Evolutionary conservation across 2,113 vertebrate genomes (phyloP), one percentile per base, ranked within the genome.

Genomic region (Glaucomys volans): DNA sequence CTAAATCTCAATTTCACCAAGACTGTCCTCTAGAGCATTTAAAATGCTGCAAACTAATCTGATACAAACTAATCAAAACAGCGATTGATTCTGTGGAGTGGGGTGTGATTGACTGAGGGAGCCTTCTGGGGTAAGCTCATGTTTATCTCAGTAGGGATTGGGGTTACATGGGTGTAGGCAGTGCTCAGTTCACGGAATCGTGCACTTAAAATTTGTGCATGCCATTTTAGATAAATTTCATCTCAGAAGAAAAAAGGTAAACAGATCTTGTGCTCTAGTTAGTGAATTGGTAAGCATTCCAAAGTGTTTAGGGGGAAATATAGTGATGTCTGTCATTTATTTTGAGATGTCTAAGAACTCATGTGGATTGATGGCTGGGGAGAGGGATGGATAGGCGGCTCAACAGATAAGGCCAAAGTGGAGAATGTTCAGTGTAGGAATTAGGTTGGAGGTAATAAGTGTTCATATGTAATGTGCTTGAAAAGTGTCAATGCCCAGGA

Each of bases 171-270:
- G 50, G 47, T 0, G 0, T n/a, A 67, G 11, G 62, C 40, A 81
- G 13, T 30, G 62, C 35, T 62, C 66, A 77, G 64, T 30, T 47
- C 44, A 22, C 72, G 47, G 74, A 76, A 69, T 42, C 42, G n/a
- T 42, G 20, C 54, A 64, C 3, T 91, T 82, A 50, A 92, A 11
- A 44, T 82, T 71, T 86, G 17, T 75, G 8, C n/a, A 37, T 64
- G 89, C 57, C 6, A 64, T 85, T 85, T 84, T 50, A 42, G 54
- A 81, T 76, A 87, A 2, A 77, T 92, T 67, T 97, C 66, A 76
- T 79, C 28, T 57, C 57, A 54, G 57, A 94, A 81, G 59, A 90
- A 59, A 86, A 79, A 87, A 35, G 18, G 7, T 76, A 81, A 92
- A 67, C 22, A 85, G 50, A 40, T 84, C 69, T 40, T 22, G 6